phyloP scores from a whole-genome alignment of 2,797 vertebrate species.

The Sebastes itinus region DNA sequence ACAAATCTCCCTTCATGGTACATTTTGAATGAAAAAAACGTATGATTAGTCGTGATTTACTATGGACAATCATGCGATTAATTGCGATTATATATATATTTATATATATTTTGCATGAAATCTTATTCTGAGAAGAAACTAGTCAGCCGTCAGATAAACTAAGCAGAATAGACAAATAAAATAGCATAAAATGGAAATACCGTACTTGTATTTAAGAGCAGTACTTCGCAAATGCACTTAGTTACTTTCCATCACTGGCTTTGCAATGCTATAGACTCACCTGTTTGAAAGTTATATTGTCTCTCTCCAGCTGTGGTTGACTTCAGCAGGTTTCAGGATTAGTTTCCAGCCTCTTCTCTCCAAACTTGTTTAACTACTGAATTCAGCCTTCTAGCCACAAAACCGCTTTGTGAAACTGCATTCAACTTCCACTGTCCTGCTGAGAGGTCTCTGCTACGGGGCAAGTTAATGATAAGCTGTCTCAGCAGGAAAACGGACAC shows the following conservation, averaged over 20 bases:
- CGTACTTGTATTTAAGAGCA: not conserved
- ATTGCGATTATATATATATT: not conserved
- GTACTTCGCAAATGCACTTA: not conserved
- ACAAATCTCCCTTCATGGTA: too few species aligned
- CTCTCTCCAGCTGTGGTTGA: not conserved
- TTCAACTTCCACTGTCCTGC: not conserved
- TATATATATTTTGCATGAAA: not conserved
- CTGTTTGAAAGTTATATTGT: not conserved
- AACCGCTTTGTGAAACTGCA: not conserved
- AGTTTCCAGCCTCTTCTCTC: not conserved
- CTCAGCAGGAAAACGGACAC: not conserved
- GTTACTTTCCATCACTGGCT: not conserved
- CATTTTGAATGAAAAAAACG: too few species aligned
- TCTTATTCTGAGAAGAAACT: not conserved
- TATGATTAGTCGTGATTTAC: too few species aligned
- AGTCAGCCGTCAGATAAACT: not conserved
- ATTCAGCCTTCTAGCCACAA: not conserved
- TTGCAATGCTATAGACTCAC: conserved; percentile 3
- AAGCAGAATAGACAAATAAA: not conserved
- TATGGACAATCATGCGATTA: too few species aligned
- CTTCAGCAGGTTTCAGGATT: not conserved
- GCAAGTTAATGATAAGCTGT: not conserved
- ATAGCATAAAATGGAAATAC: not conserved
- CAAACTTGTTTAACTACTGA: not conserved
- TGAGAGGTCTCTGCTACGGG: not conserved